Base-by-base conservation (phyloP, 2,113 vertebrate genomes). In the Pygoscelis antarcticus region DNA sequence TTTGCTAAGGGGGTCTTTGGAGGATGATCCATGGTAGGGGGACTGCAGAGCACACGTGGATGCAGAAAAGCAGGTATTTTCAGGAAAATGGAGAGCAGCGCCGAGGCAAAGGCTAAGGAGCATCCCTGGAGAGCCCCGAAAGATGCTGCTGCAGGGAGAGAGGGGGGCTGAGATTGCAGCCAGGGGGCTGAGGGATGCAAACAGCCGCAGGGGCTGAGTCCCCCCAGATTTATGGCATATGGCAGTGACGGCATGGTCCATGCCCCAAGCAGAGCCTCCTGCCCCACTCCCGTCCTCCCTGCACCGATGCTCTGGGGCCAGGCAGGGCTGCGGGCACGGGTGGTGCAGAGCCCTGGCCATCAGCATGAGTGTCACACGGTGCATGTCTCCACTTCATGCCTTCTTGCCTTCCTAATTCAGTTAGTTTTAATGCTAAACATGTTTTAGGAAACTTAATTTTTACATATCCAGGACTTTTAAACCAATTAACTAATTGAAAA, bases 281-380 rank as follows among this genome's bases (percentile, higher is more conserved):
- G 79, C 26, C 55, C 75, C 4, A 3, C 47, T 71, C 55, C 9
- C 0, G 1, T 40, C 29, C 44, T 23, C 26, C 58, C 27, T 25
- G 40, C 38, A 23, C 19, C 1, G 1, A 4, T 30, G 32, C 29
- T 18, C 52, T 3, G 1, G 52, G 44, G 32, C 51, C n/a, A 4
- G 57, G 52, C 74, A 77, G 62, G 11, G 34, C 61, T 65, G 47
- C 19, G 25, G 40, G 70, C 46, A 34, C 1, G 1, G 34, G 42
- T 1, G 0, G 21, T 18, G 17, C 42, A 47, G 70, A 83, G 49
- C 62, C 13, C 22, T 49, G 70, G n/a, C 40, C 77, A 58, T 15
- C 44, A 32, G 42, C 57, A 44, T 3, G 0, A 1, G 11, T 4
- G 15, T 29, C n/a, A 3, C 40, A 23, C 9, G 0, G 0, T 9